A percentile compares a stretch with the other conserved stretches of the same genome.
Conservation (phyloP, 92 coral and sea anemone genomes). For the Palythoa caribaeorum region DNA sequence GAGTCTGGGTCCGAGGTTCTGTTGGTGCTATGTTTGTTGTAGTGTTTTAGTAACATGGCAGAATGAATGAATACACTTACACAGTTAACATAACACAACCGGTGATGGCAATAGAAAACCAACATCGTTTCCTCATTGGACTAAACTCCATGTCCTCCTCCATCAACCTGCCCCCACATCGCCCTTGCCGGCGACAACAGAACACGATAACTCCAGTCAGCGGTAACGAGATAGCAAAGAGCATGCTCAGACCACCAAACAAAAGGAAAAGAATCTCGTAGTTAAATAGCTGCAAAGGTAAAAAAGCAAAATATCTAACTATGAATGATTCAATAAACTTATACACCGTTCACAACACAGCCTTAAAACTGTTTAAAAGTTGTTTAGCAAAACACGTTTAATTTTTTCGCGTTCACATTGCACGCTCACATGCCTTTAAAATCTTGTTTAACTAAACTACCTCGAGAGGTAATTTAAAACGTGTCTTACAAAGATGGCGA, state of each 20-base stretch:
- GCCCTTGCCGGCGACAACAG: constrained; percentile 79
- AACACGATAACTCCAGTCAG: constrained; percentile 70
- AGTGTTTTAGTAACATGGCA: neutral
- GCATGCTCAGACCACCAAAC: constrained; percentile 68
- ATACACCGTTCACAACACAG: too few relatives aligned
- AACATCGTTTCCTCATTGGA: constrained; percentile 73
- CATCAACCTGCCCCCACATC: constrained; percentile 81
- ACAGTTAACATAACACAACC: constrained; percentile 73
- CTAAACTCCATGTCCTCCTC: constrained; percentile 83
- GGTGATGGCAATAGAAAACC: constrained; percentile 66
- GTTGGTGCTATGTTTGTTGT: neutral
- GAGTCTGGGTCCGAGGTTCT: neutral
- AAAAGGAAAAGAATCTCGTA: constrained; percentile 73
- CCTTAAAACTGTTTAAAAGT: too few relatives aligned
- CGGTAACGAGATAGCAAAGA: constrained; percentile 74
- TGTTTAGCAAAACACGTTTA: too few relatives aligned
- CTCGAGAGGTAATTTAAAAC: too few relatives aligned
- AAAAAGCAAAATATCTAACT: neutral
- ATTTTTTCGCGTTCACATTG: too few relatives aligned
- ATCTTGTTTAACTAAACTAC: too few relatives aligned
- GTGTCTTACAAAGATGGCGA: too few relatives aligned
- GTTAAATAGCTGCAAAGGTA: constrained; percentile 52
- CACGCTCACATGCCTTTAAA: too few relatives aligned
- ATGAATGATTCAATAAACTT: too few relatives aligned
- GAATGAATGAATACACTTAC: constrained; percentile 55